phyloP scores from a whole-genome alignment of 2,113 vertebrate genomes.

The Lepisosteus oculatus region DNA sequence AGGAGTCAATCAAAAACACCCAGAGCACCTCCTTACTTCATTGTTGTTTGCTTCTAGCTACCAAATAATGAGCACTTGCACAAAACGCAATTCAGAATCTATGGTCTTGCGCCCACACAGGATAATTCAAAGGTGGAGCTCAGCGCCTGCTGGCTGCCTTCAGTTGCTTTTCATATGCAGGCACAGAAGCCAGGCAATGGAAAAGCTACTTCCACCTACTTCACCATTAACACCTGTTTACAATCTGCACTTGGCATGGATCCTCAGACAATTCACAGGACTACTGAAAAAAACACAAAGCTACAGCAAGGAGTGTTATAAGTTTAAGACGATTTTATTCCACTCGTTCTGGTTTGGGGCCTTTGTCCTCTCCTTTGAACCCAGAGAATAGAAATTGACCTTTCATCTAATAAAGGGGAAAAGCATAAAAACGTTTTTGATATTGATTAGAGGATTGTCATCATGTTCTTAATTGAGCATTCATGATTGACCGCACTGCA shows the following conservation, averaged over 20 bases:
- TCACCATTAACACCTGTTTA: background rate
- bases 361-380: too few relatives aligned
- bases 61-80: background rate
- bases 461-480: too few relatives aligned
- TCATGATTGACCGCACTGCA: too few relatives aligned
- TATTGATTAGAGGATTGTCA: too few relatives aligned
- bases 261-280: background rate
- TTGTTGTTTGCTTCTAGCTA: background rate
- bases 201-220: background rate
- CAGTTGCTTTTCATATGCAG: slow-evolving; percentile 5
- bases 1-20: slow-evolving; percentile 4
- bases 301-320: background rate
- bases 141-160: background rate
- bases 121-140: background rate
- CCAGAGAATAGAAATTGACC: too few relatives aligned
- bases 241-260: background rate
- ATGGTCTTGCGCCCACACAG: background rate
- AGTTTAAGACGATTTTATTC: background rate
- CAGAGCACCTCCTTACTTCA: background rate
- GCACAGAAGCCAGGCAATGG: background rate
- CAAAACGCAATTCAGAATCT: background rate
- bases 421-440: too few relatives aligned
- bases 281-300: background rate
- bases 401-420: too few relatives aligned
- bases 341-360: too few relatives aligned